Percentiles rank a stretch among this genome's conserved stretches.
Conservation (phyloP, 2,113 vertebrate genomes). For the Pelmatolapia mariae region DNA sequence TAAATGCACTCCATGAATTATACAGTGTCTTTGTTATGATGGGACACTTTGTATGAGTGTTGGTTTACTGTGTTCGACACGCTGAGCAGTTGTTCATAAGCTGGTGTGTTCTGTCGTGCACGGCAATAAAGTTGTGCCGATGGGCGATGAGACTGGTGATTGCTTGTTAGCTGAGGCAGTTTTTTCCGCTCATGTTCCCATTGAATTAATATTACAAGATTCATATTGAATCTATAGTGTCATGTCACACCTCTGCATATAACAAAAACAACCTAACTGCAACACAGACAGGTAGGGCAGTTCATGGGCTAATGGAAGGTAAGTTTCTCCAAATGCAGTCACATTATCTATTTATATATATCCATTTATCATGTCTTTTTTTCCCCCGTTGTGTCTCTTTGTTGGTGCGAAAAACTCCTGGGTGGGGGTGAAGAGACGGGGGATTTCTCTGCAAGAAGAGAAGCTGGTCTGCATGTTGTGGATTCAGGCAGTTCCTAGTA, state of each 20-base stretch:
- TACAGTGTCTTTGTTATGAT: not conserved
- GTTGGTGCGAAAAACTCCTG: rapidly evolving
- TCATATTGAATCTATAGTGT: not conserved
- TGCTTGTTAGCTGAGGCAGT: not conserved
- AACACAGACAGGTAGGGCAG: not conserved
- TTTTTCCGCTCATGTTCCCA: not conserved
- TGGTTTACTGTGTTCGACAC: not conserved
- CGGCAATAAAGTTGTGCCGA: rapidly evolving
- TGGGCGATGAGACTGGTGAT: not conserved
- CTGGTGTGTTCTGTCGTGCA: not conserved
- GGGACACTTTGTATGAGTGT: not conserved
- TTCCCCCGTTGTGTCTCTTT: rapidly evolving
- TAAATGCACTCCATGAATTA: not conserved
- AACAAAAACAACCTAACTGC: not conserved
- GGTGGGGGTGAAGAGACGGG: not conserved
- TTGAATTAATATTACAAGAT: rapidly evolving
- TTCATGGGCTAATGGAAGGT: not conserved
- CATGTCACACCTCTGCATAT: not conserved
- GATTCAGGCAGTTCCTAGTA: not conserved
- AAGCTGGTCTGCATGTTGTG: not conserved
- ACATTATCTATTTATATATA: rapidly evolving
- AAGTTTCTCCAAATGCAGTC: no score
- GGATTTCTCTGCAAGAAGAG: not conserved
- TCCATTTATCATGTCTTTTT: not conserved
- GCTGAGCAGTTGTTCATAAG: rapidly evolving